Percentiles rank a stretch among this genome's conserved stretches.
Conservation (phyloP, 2,113 vertebrate genomes). For the Choloepus hoffmanni region DNA sequence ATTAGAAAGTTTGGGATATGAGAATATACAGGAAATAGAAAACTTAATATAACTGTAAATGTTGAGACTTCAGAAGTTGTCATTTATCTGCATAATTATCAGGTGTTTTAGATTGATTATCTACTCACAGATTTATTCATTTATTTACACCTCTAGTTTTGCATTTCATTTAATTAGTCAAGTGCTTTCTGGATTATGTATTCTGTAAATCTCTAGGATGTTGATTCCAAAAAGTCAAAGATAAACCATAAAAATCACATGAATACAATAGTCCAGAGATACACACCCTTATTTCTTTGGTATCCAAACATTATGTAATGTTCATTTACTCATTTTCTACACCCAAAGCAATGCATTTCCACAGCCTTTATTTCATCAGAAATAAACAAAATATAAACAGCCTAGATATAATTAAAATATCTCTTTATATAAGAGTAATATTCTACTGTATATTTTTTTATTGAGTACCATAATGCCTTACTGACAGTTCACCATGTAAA, state of each 20-base stretch:
- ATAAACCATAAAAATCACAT: constrained; percentile 9
- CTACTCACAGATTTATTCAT: background rate
- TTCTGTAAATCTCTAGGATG: background rate
- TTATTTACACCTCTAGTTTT: background rate
- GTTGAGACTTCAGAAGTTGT: background rate
- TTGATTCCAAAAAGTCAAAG: background rate
- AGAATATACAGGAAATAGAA: background rate
- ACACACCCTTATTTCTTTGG: background rate
- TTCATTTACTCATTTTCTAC: background rate
- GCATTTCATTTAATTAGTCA: constrained; percentile 11
- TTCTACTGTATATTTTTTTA: background rate
- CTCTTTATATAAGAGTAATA: background rate
- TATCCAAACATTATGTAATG: background rate
- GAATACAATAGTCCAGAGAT: background rate
- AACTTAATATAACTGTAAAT: background rate
- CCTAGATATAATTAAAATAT: background rate
- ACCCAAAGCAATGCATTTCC: background rate
- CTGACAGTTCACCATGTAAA: background rate
- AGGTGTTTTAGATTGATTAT: background rate
- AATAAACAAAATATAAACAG: background rate
- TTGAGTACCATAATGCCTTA: background rate
- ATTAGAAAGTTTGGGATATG: background rate
- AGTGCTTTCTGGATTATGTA: background rate
- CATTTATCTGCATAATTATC: background rate
- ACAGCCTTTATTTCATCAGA: constrained; percentile 15